Conservation (phyloP, 2,113 vertebrate species). For the Dascyllus trimaculatus region DNA sequence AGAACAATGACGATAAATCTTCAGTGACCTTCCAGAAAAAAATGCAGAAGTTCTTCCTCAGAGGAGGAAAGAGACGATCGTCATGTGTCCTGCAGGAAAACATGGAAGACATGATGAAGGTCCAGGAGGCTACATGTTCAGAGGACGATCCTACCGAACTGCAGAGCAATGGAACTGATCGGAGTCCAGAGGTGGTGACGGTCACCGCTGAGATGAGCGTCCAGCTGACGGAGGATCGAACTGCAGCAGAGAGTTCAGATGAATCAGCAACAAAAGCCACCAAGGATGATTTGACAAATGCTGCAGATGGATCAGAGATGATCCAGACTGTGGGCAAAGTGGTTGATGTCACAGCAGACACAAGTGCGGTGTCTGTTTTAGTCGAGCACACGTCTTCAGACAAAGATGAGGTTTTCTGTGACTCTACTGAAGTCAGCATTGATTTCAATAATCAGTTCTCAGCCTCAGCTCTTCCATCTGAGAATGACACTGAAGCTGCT, state of each 20-base stretch:
- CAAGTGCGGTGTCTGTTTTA: neutral
- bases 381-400: neutral
- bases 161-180: too few species aligned
- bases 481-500: too few species aligned
- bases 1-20: neutral
- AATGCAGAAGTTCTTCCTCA: conserved; percentile 9
- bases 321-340: neutral
- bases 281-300: neutral
- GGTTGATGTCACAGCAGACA: neutral
- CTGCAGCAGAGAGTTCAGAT: neutral
- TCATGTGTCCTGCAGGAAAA: neutral
- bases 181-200: too few species aligned
- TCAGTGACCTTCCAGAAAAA: neutral
- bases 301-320: neutral
- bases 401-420: conserved; percentile 1
- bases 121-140: neutral
- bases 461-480: neutral
- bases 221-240: neutral
- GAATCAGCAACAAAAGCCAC: neutral
- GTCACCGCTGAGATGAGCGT: too few species aligned
- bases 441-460: neutral
- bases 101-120: neutral
- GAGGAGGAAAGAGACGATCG: neutral
- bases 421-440: neutral
- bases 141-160: too few species aligned